Evolutionary conservation across 2,113 vertebrate genomes (phyloP), one percentile per base, ranked within the genome.

Genomic region (Manacus vitellinus): DNA sequence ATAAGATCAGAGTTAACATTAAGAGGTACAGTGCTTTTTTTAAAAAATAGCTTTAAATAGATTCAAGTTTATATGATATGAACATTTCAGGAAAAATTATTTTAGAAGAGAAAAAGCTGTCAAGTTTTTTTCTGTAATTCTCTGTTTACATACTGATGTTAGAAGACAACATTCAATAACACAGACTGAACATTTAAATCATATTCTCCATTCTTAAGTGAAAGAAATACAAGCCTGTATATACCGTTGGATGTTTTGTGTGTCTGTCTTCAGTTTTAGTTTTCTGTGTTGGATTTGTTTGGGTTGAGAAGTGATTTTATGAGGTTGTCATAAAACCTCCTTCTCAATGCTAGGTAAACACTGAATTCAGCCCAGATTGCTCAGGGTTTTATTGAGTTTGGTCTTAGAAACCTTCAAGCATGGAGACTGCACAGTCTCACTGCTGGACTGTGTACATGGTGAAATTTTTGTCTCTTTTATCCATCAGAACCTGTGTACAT

Each of bases 321-420:
- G 47, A 89, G 8, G 15, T 24, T 49, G 14, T n/a, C 37, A 15
- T 41, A 41, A 41, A 41, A 41, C 58, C 55, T 84, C 4, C 19
- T 2, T 0, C 9, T 85, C 31, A 71, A 0, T 82, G 24, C 4
- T 52, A 4, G 4, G 5, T 52, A 24, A 73, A 18, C 20, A 33
- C 16, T 79, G 44, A 86, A 54, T 82, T 75, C 11, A 58, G 25
- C 9, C 22, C 39, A 63, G 16, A 46, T 46, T 75, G 7, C 39
- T 90, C 47, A 71, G 23, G 35, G 8, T 6, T 85, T 88, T 85
- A 71, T 71, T 8, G 9, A 71, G 14, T 7, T 88, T 3, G 4
- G 22, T 67, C 31, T 73, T 52, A 44, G 27, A 56, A 85, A 77
- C 9, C 16, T n/a, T 37, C 27, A 68, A 86, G 30, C 25, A 55